Percentiles rank a stretch among this genome's conserved stretches.
Conservation (phyloP, 2,888 invertebrate species). For the Alloscopus bannaensis region DNA sequence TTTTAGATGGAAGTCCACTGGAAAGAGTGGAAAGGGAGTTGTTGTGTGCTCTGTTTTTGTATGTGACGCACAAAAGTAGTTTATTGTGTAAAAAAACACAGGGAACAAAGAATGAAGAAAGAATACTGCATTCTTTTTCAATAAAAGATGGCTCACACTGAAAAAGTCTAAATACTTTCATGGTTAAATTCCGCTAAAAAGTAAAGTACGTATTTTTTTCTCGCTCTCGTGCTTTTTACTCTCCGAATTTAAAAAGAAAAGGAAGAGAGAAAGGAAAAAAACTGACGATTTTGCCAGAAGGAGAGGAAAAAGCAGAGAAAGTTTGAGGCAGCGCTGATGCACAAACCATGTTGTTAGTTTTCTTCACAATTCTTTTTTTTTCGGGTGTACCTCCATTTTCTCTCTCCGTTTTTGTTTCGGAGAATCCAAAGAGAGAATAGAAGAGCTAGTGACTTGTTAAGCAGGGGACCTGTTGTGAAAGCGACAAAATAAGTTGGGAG, state of each 20-base stretch:
- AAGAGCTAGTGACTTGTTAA: no score
- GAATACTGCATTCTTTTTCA: constrained; percentile 1
- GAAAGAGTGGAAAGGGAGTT: no score
- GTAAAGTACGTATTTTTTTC: no score
- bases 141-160: background rate
- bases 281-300: constrained; percentile 16
- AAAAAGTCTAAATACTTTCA: background rate
- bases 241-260: no score
- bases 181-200: constrained; percentile 9
- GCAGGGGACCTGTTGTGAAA: constrained; percentile 26
- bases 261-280: background rate
- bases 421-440: background rate
- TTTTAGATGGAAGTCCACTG: no score
- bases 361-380: background rate
- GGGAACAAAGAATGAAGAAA: no score
- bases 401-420: constrained; percentile 9
- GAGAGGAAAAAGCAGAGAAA: no score
- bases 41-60: no score
- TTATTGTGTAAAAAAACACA: no score
- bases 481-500: background rate
- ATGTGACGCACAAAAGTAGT: no score
- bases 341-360: constrained; percentile 34
- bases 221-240: no score
- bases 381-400: background rate
- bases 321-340: constrained; percentile 31